Evolutionary conservation across 2,113 vertebrate genomes (phyloP).

Genomic region (Sus scrofa): DNA sequence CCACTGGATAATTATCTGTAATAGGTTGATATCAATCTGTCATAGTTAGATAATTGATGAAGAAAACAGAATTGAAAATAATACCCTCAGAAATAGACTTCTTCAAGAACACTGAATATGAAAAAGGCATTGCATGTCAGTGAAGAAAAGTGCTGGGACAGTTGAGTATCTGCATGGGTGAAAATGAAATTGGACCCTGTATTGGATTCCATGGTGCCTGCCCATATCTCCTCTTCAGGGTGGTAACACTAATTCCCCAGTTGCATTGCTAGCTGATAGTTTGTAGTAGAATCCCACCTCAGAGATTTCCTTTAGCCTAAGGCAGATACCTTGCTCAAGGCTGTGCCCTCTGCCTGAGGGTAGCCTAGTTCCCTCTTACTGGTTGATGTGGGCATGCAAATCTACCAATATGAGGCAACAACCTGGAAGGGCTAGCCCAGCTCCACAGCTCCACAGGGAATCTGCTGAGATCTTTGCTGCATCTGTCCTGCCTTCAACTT

Average conservation of each 20-base stretch:
- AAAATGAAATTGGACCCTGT: not conserved
- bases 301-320: not conserved
- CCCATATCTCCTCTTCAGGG: not conserved
- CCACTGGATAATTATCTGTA: not conserved
- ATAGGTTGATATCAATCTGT: not conserved
- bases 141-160: not conserved
- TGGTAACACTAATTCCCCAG: not conserved
- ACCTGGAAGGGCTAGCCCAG: not conserved
- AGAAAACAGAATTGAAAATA: not conserved
- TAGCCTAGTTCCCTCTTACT: not conserved
- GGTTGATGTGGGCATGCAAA: not conserved
- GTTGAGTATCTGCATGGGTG: not conserved
- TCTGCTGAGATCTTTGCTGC: not conserved
- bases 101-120: not conserved
- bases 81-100: not conserved
- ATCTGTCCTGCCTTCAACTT: not conserved
- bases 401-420: not conserved
- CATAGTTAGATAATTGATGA: not conserved
- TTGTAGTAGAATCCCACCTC: not conserved
- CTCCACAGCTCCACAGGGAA: not conserved
- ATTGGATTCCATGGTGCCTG: no score
- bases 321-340: not conserved
- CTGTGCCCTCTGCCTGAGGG: not conserved
- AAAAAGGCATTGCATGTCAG: not conserved
- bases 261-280: not conserved